Base-by-base conservation (phyloP, 1,140 invertebrate species). In the Coelopa frigida region DNA sequence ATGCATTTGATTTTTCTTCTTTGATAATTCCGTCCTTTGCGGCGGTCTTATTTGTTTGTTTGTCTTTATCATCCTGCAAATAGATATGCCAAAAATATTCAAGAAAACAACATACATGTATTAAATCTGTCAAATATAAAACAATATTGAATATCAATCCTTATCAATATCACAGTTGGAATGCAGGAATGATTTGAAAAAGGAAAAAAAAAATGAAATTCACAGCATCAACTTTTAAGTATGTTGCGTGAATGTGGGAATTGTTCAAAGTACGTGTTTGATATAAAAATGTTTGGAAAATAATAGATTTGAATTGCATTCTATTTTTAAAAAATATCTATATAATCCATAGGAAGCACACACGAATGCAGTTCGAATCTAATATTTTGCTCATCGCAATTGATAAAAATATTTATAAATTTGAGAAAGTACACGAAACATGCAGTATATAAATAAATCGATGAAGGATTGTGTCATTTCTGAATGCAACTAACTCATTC, bases 41-140 rank as follows among this genome's bases (percentile, higher is more conserved):
- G 50, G 53, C 53, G 48, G 49, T 55, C 50, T 51, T 58, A 55
- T 55, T 64, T 55, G 55, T 53, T 51, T 59, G 57, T 63, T 62
- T 62, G 51, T 60, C 61, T 59, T 61, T 64, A 53, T 56, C 58
- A 61, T 66, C 62, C 62, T 66, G 62, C 49, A 66, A 66, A 54
- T 39, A 50, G 32, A 45, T 45, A 22, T 36, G 38, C 27, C 42
- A 57, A 52, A 63, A 59, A 51, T 47, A 52, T 59, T 51, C 52
- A 51, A 57, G 52, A 49, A 44, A 46, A 49, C 29, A 39, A 49
- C 35, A 27, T 11, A 38, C 45, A 44, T 26, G 49, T 44, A 44
- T 15, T 43, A 5, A 39, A 46, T 37, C 38, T n/a, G n/a, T 32
- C n/a, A 46, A 8, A 31, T 18, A 23, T n/a, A 26, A 21, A n/a